phyloP scores from a whole-genome alignment of 2,797 vertebrate genomes.

The Pipistrellus pygmaeus region DNA sequence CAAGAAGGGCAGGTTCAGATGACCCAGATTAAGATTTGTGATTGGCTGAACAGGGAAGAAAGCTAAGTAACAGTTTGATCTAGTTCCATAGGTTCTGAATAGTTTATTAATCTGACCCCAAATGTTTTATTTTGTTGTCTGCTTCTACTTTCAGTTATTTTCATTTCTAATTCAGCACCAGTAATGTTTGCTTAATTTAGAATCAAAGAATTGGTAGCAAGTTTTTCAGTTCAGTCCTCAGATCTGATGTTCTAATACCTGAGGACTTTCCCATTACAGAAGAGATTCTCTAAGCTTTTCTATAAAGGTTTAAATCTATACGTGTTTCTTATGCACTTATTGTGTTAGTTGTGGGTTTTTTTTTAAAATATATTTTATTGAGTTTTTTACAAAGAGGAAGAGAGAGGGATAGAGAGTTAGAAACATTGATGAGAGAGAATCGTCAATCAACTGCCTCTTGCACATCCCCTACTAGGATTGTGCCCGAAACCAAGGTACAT shows the following conservation, averaged over 20 bases:
- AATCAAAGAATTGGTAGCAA: neutral
- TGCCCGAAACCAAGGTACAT: no score
- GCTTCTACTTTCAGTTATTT: neutral
- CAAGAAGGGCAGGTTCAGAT: neutral
- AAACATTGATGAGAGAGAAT: no score
- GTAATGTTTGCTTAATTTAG: constrained; percentile 11
- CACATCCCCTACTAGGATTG: no score
- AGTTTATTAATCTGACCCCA: neutral
- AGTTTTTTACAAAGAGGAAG: no score
- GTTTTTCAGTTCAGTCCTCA: neutral
- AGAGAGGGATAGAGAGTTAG: no score
- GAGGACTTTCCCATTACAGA: neutral
- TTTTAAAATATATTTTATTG: no score
- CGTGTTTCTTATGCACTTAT: neutral
- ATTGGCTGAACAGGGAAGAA: neutral
- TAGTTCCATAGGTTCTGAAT: neutral
- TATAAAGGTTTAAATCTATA: neutral
- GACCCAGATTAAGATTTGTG: neutral
- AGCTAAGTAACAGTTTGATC: neutral
- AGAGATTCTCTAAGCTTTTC: neutral
- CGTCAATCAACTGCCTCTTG: no score
- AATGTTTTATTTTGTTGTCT: neutral
- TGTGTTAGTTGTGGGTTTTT: neutral
- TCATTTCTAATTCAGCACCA: neutral
- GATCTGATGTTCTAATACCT: neutral